Evolutionary conservation across 2,113 vertebrate genomes (phyloP), one percentile per base, ranked within the genome.

Genomic region (Rhipidura dahli): DNA sequence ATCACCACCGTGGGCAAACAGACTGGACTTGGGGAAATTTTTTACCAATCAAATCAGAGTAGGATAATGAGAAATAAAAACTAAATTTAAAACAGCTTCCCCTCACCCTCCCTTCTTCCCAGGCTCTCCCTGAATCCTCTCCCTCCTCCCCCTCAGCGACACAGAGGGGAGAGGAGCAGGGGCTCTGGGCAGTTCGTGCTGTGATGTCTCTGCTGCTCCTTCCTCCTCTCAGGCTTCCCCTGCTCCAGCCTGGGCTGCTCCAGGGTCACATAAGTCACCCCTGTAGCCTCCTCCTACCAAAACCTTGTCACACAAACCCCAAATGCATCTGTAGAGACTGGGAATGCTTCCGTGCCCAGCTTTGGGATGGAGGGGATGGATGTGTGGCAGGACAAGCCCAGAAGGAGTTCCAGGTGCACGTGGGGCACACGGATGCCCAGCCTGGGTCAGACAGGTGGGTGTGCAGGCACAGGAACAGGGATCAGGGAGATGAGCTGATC

Each of bases 401-500:
- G 54, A 61, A 81, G 66, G 47, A 59, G 44, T 7, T 83, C 65
- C 9, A 0, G 13, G 54, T 1, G 1, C 19, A 1, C 2, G 0
- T 11, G 12, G 37, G 50, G 65, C 27, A 72, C n/a, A 6, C 0
- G 1, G 45, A 11, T 1, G 22, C 27, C 37, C 31, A 21, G 40
- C 3, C 71, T 1, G 13, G 28, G 21, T 4, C 1, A 1, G n/a
- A 27, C 16, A 72, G 59, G 9, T 6, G 3, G 1, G 7, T 15
- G 27, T 42, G 51, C 33, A 24, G 6, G 68, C 3, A 4, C 3
- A 45, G 72, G 3, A 39, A 20, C 9, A 20, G 5, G 63, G 51
- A 8, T 8, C 33, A 6, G 60, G 60, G 64, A 75, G 54, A 69
- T 33, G 53, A 9, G 11, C 14, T 56, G 69, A 22, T n/a, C 7